These are phyloP conservation scores for Miniopterus natalensis DNA, from an alignment of 2,113 vertebrate species.

Conservation along the genomic window DNA sequence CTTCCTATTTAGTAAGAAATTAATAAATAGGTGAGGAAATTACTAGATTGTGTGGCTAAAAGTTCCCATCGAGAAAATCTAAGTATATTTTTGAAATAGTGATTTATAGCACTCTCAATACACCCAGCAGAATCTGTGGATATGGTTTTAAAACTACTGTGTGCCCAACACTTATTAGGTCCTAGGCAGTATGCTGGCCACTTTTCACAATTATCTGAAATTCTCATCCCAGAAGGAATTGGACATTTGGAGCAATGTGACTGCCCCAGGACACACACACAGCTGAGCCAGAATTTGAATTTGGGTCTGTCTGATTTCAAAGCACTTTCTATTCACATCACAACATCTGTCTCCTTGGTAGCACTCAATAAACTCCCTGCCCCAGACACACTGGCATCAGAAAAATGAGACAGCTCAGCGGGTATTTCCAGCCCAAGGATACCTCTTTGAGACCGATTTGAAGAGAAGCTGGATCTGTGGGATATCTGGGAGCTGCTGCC, in stretches of 20 bases:
- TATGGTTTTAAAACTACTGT: not conserved
- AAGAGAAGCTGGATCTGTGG: constrained; percentile 92
- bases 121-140: not conserved
- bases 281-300: not conserved
- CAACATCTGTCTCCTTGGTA: not conserved
- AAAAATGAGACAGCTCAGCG: not conserved
- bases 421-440: not conserved
- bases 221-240: not conserved
- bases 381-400: no score
- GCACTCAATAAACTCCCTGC: rapidly evolving
- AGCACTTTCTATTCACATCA: not conserved
- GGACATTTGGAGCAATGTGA: not conserved
- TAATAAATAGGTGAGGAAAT: not conserved
- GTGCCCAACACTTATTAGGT: not conserved
- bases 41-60: not conserved
- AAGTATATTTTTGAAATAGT: not conserved
- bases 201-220: not conserved
- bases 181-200: not conserved
- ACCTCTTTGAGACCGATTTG: constrained; percentile 95
- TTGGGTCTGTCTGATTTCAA: not conserved
- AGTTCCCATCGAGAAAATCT: not conserved
- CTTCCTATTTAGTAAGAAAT: not conserved
- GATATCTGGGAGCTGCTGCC: constrained; percentile 92
- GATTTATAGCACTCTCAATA: not conserved
- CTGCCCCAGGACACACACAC: not conserved